A percentile compares a stretch with the other conserved stretches of the same genome.
phyloP scores from a whole-genome alignment of 2,113 vertebrate genomes.

The Theristicus caerulescens region DNA sequence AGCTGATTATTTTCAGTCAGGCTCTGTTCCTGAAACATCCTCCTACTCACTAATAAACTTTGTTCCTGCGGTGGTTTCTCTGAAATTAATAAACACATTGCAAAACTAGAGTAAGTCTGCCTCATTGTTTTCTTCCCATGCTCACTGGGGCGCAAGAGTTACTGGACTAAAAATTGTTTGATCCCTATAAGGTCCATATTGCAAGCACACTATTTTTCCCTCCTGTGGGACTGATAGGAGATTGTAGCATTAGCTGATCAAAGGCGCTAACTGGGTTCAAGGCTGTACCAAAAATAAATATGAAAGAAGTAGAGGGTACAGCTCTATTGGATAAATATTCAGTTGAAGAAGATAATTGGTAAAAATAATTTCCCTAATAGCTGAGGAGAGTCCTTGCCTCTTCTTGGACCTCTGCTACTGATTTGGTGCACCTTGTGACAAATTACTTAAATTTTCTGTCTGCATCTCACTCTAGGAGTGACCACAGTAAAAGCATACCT shows the following conservation, averaged over 20 bases:
- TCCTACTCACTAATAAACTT: conserved; percentile 65
- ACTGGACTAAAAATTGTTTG: not conserved
- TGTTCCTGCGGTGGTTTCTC: conserved; percentile 38
- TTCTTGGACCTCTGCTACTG: not conserved
- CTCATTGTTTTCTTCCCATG: not conserved
- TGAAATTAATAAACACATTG: conserved; percentile 54
- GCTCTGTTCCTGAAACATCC: conserved; percentile 57
- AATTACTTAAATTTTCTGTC: not conserved
- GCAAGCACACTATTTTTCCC: not conserved
- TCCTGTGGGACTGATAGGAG: not conserved
- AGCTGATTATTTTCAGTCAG: conserved; percentile 62
- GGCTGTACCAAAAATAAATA: not conserved
- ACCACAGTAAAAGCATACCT: not conserved
- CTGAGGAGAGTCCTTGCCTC: not conserved
- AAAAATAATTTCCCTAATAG: not conserved
- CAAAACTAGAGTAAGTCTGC: not conserved
- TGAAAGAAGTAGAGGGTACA: not conserved
- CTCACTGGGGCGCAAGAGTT: not conserved
- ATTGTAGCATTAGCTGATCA: not conserved
- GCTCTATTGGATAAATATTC: not conserved
- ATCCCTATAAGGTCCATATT: not conserved
- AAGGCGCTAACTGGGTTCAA: not conserved
- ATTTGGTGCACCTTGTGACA: not conserved
- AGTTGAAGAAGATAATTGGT: not conserved
- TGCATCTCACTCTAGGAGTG: fast-evolving